Evolutionary conservation across 2,113 vertebrate species (phyloP).

Genomic region (Dicerorhinus sumatrensis): DNA sequence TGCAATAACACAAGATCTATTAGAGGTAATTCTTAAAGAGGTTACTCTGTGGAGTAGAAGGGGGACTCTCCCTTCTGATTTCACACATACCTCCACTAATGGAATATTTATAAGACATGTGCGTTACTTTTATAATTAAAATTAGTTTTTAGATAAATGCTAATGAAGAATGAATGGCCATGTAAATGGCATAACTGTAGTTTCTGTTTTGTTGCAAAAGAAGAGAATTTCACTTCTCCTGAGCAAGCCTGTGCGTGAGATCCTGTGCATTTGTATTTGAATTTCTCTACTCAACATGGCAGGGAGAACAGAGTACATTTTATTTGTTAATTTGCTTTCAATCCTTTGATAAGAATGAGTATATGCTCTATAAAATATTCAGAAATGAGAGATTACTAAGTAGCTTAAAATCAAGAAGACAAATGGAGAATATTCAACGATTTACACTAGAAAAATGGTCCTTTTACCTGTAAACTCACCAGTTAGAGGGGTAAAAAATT

Average conservation of each 20-base stretch:
- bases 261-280: not conserved
- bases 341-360: not conserved
- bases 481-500: not conserved
- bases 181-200: not conserved
- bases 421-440: not conserved
- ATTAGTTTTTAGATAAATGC: not conserved
- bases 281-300: not conserved
- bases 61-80: not conserved
- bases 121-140: not conserved
- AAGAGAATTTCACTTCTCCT: not conserved
- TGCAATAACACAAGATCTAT: fast-evolving
- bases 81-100: not conserved
- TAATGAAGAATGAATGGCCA: not conserved
- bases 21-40: not conserved
- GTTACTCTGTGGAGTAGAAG: not conserved
- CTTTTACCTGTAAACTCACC: not conserved
- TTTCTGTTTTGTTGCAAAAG: not conserved
- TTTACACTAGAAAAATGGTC: not conserved
- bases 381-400: not conserved
- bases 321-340: not conserved
- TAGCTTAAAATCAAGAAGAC: not conserved
- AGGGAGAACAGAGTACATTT: not conserved
- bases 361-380: not conserved
- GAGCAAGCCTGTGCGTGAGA: not conserved
- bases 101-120: not conserved